Conservation (phyloP, 2,797 vertebrate species). For the Erethizon dorsatum region DNA sequence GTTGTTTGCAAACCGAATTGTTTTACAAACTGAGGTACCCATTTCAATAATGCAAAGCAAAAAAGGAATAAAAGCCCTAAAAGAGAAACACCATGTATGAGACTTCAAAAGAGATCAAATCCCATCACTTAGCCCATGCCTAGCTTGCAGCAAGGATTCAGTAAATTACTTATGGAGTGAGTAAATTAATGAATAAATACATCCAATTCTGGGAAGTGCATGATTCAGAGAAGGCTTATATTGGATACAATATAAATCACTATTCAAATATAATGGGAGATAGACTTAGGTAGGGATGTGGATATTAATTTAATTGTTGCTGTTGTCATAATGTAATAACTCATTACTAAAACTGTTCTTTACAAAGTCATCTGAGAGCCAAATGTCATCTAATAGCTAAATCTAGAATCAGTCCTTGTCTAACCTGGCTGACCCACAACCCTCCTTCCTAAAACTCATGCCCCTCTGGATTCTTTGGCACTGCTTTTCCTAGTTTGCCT, state of each 20-base stretch:
- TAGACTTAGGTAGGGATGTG: background rate
- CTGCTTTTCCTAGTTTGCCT: conserved; percentile 4
- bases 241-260: conserved; percentile 54
- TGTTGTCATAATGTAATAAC: background rate
- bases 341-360: conserved; percentile 49
- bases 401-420: conserved; percentile 15
- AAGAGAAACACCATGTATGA: background rate
- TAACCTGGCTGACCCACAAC: background rate
- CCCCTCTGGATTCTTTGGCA: background rate
- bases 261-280: conserved; percentile 35
- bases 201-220: background rate
- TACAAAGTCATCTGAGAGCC: background rate
- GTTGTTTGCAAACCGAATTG: background rate
- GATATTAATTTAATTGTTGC: background rate
- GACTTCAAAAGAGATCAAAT: background rate
- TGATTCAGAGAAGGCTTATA: conserved; percentile 47
- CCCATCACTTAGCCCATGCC: background rate
- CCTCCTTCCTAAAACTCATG: background rate
- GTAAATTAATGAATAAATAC: conserved; percentile 56
- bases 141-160: conserved; percentile 54
- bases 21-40: background rate
- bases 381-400: background rate
- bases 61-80: conserved; percentile 28
- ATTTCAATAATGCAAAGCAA: conserved; percentile 48
- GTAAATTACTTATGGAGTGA: conserved; percentile 31